Percentiles rank a stretch among this genome's conserved stretches.
Evolutionary conservation across 2,797 vertebrate genomes (phyloP).

Genomic region (Mareca penelope): DNA sequence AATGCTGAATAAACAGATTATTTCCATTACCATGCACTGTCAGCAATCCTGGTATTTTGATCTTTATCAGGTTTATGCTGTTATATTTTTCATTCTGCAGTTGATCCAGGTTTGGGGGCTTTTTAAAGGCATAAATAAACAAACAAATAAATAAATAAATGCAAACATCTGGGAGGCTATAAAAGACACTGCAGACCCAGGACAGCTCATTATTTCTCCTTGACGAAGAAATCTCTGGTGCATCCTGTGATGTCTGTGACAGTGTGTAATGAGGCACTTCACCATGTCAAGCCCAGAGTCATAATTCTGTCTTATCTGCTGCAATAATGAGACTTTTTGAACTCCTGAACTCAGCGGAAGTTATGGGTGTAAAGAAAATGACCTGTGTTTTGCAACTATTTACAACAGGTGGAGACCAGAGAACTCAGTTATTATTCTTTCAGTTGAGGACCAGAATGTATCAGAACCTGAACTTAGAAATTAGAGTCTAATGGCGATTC

Average conservation of each 20-base stretch:
- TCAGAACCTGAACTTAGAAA: neutral
- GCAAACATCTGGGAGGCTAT: constrained; percentile 35
- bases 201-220: constrained; percentile 72
- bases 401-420: neutral
- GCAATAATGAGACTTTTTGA: constrained; percentile 42
- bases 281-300: constrained; percentile 31
- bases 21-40: constrained; percentile 9
- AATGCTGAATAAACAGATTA: constrained; percentile 43
- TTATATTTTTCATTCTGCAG: constrained; percentile 6
- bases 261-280: constrained; percentile 47
- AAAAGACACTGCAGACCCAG: constrained; percentile 32
- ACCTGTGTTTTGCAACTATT: neutral
- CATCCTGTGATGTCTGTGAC: constrained; percentile 62
- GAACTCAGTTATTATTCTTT: neutral
- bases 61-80: constrained; percentile 50
- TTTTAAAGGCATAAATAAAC: constrained; percentile 18
- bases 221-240: constrained; percentile 43
- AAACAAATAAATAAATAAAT: neutral
- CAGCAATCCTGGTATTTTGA: constrained; percentile 40
- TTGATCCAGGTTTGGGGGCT: neutral
- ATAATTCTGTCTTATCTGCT: constrained; percentile 35
- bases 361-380: neutral
- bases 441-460: neutral
- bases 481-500: neutral
- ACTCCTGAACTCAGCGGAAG: constrained; percentile 14